Evolutionary conservation across 2,113 vertebrate genomes (phyloP).

Genomic region (Vireo altiloquus): DNA sequence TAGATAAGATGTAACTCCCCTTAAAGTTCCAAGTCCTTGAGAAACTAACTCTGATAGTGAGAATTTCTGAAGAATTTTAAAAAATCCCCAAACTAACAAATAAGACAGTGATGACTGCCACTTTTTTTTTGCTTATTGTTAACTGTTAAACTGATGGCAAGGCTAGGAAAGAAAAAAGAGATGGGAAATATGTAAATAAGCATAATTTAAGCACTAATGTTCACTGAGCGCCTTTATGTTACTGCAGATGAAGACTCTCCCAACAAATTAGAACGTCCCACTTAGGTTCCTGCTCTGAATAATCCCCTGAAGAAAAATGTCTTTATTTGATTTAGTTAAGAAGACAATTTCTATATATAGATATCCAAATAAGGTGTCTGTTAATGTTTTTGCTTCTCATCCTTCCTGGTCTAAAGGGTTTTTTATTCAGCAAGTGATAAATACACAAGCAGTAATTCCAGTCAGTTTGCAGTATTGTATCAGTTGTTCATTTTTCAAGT

Average conservation of each 20-base stretch:
- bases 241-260: not conserved
- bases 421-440: not conserved
- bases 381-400: not conserved
- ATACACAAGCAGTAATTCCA: not conserved
- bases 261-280: not conserved
- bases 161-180: not conserved
- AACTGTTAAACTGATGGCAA: not conserved
- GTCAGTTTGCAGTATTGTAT: not conserved
- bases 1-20: not conserved
- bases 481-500: not conserved
- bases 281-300: not conserved
- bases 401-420: not conserved
- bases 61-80: not conserved
- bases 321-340: not conserved
- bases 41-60: not conserved
- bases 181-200: not conserved
- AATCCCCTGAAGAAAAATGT: not conserved
- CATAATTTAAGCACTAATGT: not conserved
- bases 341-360: not conserved
- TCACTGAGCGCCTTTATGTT: not conserved
- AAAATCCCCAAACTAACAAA: rapidly evolving
- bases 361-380: not conserved
- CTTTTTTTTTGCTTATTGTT: not conserved
- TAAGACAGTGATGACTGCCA: not conserved
- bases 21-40: not conserved